A percentile compares a stretch with the other conserved stretches of the same genome.
Evolutionary conservation across 2,888 invertebrate species (phyloP).

Genomic region (Himalopsyche kuldschensis): DNA sequence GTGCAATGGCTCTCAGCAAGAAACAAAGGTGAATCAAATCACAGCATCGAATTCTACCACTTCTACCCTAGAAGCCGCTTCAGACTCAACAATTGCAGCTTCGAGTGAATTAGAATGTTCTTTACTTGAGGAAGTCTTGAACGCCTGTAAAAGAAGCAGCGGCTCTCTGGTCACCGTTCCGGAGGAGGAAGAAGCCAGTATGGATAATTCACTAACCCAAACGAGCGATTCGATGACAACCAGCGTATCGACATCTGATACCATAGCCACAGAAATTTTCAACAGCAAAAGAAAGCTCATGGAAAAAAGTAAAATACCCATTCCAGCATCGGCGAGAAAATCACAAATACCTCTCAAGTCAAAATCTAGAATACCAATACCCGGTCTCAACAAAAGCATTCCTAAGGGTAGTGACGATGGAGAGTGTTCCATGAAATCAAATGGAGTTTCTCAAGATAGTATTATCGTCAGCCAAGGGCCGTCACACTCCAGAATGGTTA

Average conservation of each 20-base stretch:
- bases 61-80: neutral
- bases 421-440: constrained; percentile 14
- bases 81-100: neutral
- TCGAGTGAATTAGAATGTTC: constrained; percentile 50
- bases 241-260: constrained; percentile 71
- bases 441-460: constrained; percentile 45
- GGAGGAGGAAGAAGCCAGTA: constrained; percentile 64
- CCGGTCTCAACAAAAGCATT: constrained; percentile 1
- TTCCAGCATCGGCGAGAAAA: constrained; percentile 56
- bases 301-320: constrained; percentile 62
- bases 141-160: constrained; percentile 53
- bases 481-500: constrained; percentile 59
- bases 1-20: neutral
- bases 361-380: constrained; percentile 51
- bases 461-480: constrained; percentile 59
- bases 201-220: constrained; percentile 59
- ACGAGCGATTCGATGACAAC: constrained; percentile 69
- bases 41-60: neutral
- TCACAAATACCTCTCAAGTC: constrained; percentile 53
- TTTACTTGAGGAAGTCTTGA: constrained; percentile 55
- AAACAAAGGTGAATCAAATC: neutral
- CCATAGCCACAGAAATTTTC: constrained; percentile 67
- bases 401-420: neutral
- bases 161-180: constrained; percentile 61
- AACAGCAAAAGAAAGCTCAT: constrained; percentile 52